Base-by-base conservation (phyloP, 2,113 vertebrate species). In the Ciconia stormi region DNA sequence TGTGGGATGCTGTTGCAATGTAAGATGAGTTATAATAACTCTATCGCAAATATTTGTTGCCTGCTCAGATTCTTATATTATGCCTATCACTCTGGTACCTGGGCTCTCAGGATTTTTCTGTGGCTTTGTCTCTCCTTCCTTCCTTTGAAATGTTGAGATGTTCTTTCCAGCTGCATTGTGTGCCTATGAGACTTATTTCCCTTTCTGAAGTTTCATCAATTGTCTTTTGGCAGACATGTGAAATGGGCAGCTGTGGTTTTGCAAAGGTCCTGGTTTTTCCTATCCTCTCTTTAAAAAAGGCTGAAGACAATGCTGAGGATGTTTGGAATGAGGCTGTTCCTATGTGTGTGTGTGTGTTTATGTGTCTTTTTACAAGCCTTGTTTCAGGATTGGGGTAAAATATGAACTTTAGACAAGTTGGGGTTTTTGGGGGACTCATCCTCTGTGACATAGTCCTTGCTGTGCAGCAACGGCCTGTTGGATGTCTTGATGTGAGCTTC, bases 381-480 rank as follows among this genome's bases (percentile, higher is more conserved):
- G 8, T n/a, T 89, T 76, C 36, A 71, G 32, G 8, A 34, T 6
- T 82, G 9, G 32, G 38, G 2, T 82, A 71, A 87, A 87, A 79
- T 22, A 2, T 67, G 50, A 71, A 71, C 16, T 82, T 70, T 22
- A 74, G 38, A 59, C 3, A n/a, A 66, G 12, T 6, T 56, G 19
- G 3, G 16, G 3, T 4, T 67, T 42, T 71, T 12, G 30, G 3
- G 5, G 3, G 7, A 4, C 6, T 86, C 3, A 15, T 36, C 4
- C 6, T 76, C n/a, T 90, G 25, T 94, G n/a, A 23, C 6, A 5
- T 46, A 49, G 25, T 70, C 50, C 25, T 30, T 58, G 27, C 16
- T 66, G 16, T 52, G 27, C 34, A 52, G 8, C 21, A 44, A 1
- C 3, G 13, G 16, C 34, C 34, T 73, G 34, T 8, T 38, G 30